Conservation (phyloP, 2,888 invertebrate species). For the Abrostola tripartita region DNA sequence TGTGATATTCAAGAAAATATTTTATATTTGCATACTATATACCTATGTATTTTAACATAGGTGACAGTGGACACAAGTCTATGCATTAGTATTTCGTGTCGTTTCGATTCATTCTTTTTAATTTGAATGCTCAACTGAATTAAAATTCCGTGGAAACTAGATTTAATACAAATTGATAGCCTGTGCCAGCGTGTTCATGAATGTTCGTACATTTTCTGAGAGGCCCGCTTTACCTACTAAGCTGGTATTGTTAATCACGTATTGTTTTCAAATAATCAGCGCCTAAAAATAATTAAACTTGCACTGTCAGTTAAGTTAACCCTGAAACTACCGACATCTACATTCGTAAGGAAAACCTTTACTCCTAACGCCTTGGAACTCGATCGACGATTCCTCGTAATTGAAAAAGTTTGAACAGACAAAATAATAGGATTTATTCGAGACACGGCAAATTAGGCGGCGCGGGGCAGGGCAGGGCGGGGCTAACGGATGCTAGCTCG, state of each 20-base stretch:
- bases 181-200: too few relatives aligned
- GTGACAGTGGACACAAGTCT: too few relatives aligned
- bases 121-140: too few relatives aligned
- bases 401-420: conserved; percentile 49
- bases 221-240: neutral
- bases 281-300: too few relatives aligned
- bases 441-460: conserved; percentile 37
- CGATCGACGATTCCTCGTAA: conserved; percentile 33
- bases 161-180: too few relatives aligned
- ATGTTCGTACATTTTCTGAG: too few relatives aligned
- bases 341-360: neutral
- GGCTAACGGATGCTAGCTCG: conserved; percentile 30
- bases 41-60: too few relatives aligned
- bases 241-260: neutral
- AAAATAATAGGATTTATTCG: conserved; percentile 49
- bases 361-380: neutral
- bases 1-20: too few relatives aligned
- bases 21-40: too few relatives aligned
- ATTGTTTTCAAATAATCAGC: neutral
- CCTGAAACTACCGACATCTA: neutral
- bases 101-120: too few relatives aligned
- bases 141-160: too few relatives aligned
- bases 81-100: too few relatives aligned
- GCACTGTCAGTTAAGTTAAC: neutral
- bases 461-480: conserved; percentile 34